Evolutionary conservation across 2,797 vertebrate species (phyloP), one percentile per base, ranked within the genome.

Genomic region (Acridotheres tristis): DNA sequence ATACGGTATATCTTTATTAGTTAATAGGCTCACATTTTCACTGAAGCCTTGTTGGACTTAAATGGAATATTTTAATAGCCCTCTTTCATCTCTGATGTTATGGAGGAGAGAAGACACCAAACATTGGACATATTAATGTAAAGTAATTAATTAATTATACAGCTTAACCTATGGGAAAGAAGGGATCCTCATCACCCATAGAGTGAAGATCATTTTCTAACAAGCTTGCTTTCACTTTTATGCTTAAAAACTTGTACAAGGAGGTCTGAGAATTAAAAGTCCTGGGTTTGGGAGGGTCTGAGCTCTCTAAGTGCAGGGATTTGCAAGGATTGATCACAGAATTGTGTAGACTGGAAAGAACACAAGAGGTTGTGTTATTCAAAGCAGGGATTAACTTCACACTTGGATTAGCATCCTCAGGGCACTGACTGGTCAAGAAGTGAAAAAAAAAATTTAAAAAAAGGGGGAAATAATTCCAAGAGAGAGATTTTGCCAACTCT

Each of bases 231-330:
- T 86, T 53, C 5, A 25, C 25, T 69, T 87, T 86, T n/a, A 13
- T 32, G 2, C 32, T 75, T 42, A 51, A 40, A 3, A 13, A 68
- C 2, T 34, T 45, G 4, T 10, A n/a, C 7, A 32, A 74, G 7
- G 36, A 38, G 5, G 2, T 1, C 15, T 72, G 22, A 15, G 27
- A 59, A 22, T 51, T 34, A 50, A 27, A 53, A 50, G 8, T 22
- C 30, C 8, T 4, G 1, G 2, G 40, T 10, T 67, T 7, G 1
- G 42, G 14, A 66, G 2, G 1, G 15, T 38, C 14, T 20, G 38
- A 76, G 26, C 4, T 80, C 25, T 2, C 0, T 15, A 13, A n/a
- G 32, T 53, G 22, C 4, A 53, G n/a, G 8, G 19, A 67, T 81
- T 45, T 50, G 7, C 7, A 19, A 54, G n/a, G 25, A 48, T 3